Percentiles rank a stretch among this genome's conserved stretches.
Conservation (phyloP, 2,888 invertebrate genomes). For the Drosophila pseudotalamancana region DNA sequence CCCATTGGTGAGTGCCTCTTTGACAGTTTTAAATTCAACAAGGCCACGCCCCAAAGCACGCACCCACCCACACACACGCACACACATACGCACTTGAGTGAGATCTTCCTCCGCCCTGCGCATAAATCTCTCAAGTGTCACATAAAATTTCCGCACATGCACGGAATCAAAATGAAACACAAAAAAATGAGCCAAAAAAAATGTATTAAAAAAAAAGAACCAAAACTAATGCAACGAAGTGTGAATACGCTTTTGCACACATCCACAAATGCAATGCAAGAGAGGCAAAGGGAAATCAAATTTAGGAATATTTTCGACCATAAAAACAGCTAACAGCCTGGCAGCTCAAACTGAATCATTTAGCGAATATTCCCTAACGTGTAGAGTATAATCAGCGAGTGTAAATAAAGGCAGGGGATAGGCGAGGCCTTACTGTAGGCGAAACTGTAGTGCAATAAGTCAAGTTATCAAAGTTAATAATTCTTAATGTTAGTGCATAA, state of each 20-base stretch:
- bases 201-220: constrained; percentile 12
- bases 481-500: constrained; percentile 80
- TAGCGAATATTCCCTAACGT: background rate
- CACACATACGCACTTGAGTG: constrained; percentile 15
- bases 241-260: constrained; percentile 11
- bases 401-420: constrained; percentile 5
- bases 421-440: constrained; percentile 14
- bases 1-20: constrained; percentile 5
- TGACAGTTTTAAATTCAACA: constrained; percentile 64
- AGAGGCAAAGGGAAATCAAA: background rate
- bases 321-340: background rate
- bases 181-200: constrained; percentile 35
- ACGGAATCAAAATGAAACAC: constrained; percentile 70
- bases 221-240: constrained; percentile 11
- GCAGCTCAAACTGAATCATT: background rate
- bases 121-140: constrained; percentile 78
- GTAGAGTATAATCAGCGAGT: constrained; percentile 19
- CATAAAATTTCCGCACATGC: constrained; percentile 78
- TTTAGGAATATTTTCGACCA: background rate
- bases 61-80: background rate
- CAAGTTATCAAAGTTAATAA: constrained; percentile 79
- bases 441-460: constrained; percentile 69
- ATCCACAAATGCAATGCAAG: background rate
- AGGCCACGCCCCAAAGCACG: constrained; percentile 53
- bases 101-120: background rate